Base-by-base conservation (phyloP, 30 jellyfish, hydroid and myxozoan genomes). In the Hydractinia symbiolongicarpus region DNA sequence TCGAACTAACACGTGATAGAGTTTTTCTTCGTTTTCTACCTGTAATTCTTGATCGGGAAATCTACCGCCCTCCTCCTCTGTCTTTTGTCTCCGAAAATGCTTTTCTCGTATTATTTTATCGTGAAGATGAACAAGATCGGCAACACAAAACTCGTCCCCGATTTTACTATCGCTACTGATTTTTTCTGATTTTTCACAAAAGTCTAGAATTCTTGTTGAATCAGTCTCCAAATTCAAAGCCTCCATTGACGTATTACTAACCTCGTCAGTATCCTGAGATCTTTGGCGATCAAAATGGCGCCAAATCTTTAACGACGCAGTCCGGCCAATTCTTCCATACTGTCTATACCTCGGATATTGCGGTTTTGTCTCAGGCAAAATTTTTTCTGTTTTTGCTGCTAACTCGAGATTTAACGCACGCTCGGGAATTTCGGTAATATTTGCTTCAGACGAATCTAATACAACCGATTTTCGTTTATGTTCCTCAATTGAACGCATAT, bases 111-210 rank as follows among this genome's bases (percentile, higher is more conserved):
- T 71, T 6, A 71, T n/a, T 20, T 71, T 7, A 53, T 71, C 61
- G 51, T 71, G 80, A 9, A 71, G n/a, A 9, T 71, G 66, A 40
- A 71, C 80, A n/a, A 71, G 66, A 71, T 71, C 80, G 9, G 80
- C 56, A 6, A 71, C 80, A 71, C 61, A 15, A 58, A n/a, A 64
- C 7, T 64, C 74, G 40, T 64, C 74, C 0, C 52, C 19, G 74
- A n/a, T n/a, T 64, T 64, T 44, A 6, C 17, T 13, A 64, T 13
- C 17, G 17, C 9, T 13, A 0, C 9, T 4, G 52, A 9, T 6
- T 13, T 64, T 51, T 13, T 6, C 9, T 7, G 19, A 7, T 44
- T 13, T 64, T 51, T 44, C 40, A n/a, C 52, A 7, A 8, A 64
- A 7, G 74, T 64, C 52, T 0, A 30, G 44, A 30, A 30, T 30